Evolutionary conservation across 2,113 vertebrate genomes (phyloP).

Genomic region (Ciconia maguari): DNA sequence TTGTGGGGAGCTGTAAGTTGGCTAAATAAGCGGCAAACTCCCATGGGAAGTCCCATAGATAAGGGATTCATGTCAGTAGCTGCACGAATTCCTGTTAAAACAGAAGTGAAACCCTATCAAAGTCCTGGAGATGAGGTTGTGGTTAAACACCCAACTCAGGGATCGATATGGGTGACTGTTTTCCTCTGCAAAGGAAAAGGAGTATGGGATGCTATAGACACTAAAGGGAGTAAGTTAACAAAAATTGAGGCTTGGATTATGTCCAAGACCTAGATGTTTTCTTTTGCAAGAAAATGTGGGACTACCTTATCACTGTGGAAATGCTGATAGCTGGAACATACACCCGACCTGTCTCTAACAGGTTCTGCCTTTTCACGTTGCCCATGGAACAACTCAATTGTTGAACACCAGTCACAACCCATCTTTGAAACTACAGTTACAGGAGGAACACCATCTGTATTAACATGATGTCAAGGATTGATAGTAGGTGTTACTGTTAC

Average conservation of each 20-base stretch:
- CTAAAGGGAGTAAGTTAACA: no score
- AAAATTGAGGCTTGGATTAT: no score
- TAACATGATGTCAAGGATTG: not conserved
- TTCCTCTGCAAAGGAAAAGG: no score
- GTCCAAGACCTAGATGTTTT: no score
- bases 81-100: not conserved
- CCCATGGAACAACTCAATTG: not conserved
- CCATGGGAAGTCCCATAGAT: not conserved
- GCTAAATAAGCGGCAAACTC: not conserved
- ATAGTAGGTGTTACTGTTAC: not conserved
- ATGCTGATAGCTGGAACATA: no score
- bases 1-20: not conserved
- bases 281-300: no score
- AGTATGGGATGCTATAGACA: no score
- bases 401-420: not conserved
- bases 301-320: no score
- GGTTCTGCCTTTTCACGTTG: not conserved
- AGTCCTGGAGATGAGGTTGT: no score
- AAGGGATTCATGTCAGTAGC: not conserved
- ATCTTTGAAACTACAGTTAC: not conserved
- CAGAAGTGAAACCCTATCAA: not conserved
- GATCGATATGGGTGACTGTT: no score
- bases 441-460: no score
- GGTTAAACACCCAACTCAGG: no score
- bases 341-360: not conserved